Evolutionary conservation across 53 echinoderm and acorn worm species (phyloP).

Genomic region (Crossaster papposus): DNA sequence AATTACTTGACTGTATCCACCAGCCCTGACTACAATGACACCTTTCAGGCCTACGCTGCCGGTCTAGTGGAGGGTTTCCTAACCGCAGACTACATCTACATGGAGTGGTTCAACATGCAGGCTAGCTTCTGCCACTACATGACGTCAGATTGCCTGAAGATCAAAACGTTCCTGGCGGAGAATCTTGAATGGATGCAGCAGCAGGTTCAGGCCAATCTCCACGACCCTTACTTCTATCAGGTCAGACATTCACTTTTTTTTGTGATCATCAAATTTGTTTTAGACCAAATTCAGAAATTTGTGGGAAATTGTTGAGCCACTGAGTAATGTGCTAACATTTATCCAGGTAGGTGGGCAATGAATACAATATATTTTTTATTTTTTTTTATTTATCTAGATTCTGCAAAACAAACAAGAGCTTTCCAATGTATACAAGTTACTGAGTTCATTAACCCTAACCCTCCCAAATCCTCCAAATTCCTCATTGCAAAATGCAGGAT

Average conservation of each 20-base stretch:
- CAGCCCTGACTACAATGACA: slow-evolving; percentile 72
- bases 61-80: slow-evolving; percentile 84
- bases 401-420: too few species aligned
- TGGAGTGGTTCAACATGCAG: slow-evolving; percentile 89
- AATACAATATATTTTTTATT: too few species aligned
- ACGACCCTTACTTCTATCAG: slow-evolving; percentile 92
- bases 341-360: too few species aligned
- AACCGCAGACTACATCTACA: slow-evolving; percentile 77
- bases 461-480: too few species aligned
- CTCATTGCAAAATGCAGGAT: too few species aligned
- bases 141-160: slow-evolving; percentile 69
- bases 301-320: too few species aligned
- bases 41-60: slow-evolving; percentile 89
- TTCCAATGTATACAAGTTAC: too few species aligned
- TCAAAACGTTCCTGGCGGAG: slow-evolving; percentile 70
- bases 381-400: too few species aligned
- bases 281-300: background rate
- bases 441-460: too few species aligned
- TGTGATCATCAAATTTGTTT: background rate
- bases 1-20: slow-evolving; percentile 85
- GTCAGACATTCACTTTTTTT: slow-evolving; percentile 61
- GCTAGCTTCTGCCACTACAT: slow-evolving; percentile 67
- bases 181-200: slow-evolving; percentile 86
- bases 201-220: slow-evolving; percentile 63
- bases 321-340: too few species aligned